These are phyloP conservation scores for Euplagia quadripunctaria DNA, from an alignment of 2,888 invertebrate genomes.

Conservation along the genomic window DNA sequence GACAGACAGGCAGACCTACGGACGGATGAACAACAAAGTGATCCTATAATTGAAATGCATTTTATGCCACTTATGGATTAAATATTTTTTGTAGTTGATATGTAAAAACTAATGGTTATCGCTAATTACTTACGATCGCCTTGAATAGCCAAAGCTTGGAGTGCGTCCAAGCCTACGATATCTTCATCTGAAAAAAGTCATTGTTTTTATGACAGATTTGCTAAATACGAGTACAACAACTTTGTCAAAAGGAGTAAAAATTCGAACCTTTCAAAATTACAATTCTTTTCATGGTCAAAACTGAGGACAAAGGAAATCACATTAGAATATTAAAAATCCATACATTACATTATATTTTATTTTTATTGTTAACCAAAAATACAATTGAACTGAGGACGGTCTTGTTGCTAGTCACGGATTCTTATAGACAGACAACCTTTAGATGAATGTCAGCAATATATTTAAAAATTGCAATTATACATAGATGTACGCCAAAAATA, in stretches of 20 bases:
- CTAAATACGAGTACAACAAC: not conserved
- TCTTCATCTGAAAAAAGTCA: slow-evolving; percentile 62
- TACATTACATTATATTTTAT: not conserved
- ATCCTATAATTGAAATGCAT: too few species aligned
- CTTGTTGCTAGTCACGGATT: too few species aligned
- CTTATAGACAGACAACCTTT: too few species aligned
- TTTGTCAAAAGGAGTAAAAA: not conserved
- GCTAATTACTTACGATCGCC: slow-evolving; percentile 62
- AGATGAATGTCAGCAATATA: too few species aligned
- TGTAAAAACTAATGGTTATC: not conserved
- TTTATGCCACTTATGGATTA: too few species aligned
- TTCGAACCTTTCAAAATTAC: slow-evolving; percentile 29
- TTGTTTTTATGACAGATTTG: not conserved
- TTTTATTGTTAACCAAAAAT: not conserved
- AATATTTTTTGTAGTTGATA: too few species aligned
- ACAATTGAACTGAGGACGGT: too few species aligned
- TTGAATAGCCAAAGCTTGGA: slow-evolving; percentile 72
- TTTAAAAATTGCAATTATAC: too few species aligned
- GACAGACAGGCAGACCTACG: too few species aligned
- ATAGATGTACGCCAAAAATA: not conserved
- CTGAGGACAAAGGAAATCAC: slow-evolving; percentile 47
- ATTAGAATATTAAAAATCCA: not conserved
- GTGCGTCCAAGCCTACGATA: slow-evolving; percentile 68
- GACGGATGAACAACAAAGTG: too few species aligned
- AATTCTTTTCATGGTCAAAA: slow-evolving; percentile 60